Base-by-base conservation (phyloP, 2,888 invertebrate genomes). In the Dryobota labecula region DNA sequence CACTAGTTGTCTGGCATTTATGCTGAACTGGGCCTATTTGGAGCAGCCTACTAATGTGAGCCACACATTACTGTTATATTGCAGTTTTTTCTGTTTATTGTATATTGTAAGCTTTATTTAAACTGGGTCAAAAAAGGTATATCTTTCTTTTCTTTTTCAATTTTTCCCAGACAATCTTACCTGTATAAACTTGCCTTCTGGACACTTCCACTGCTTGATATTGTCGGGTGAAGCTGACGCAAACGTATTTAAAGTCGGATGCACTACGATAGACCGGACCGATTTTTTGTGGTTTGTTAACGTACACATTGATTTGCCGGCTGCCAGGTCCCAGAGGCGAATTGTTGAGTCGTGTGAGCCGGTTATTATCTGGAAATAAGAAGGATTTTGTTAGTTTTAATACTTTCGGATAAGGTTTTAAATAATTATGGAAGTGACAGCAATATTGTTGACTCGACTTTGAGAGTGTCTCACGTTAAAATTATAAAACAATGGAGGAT, bases 261-360 rank as follows among this genome's bases (percentile, higher is more conserved):
- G 98, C 18, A 98, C 95, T 0, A 97, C 97, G 13, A 98, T 96
- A 74, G 98, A 97, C 38, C 98, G 96, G 0, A 98, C 98, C 80
- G 98, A 99, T 91, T 99, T 99, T 94, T 99, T 99, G 95, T 99
- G 99, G 95, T 99, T 99, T 1, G 99, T 99, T 11, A 99, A 96
- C 0, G 99, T 99, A 83, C 98, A 98, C 85, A 98, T 96, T 0
- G 99, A 98, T 91, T 98, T 98, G 64, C 99, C 99, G 1, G 99
- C 99, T 0, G 99, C 99, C 73, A 99, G 93, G 95, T 99, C 99
- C 99, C 99, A 99, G 33, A 99, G 95, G 0, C 99, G 97, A 76
- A 99, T 98, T 0, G 99, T 99, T 13, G 99, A 98, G 93, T 99
- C 99, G 92, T 99, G 99, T 33, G 98, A 99, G 71, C 99, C 98